phyloP scores from a whole-genome alignment of 1,140 invertebrate species.

The Papilio xuthus region DNA sequence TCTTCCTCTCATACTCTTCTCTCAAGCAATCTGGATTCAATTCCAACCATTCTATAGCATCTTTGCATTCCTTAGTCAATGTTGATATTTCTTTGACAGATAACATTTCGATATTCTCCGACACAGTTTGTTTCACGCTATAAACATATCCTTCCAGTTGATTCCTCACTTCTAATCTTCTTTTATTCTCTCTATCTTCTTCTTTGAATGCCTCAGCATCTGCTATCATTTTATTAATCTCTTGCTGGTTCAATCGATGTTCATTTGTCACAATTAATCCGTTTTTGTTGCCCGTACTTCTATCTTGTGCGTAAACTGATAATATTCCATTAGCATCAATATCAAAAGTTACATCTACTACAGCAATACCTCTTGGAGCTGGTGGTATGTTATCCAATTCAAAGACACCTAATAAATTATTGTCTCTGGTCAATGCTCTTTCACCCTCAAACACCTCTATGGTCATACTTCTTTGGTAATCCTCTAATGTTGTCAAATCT shows the following conservation, averaged over 20 bases:
- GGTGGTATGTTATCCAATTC: conserved; percentile 63
- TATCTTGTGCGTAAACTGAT: conserved; percentile 81
- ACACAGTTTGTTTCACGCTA: conserved; percentile 83
- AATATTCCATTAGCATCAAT: conserved; percentile 64
- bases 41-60: conserved; percentile 84
- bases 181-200: conserved; percentile 80
- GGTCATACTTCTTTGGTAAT: conserved; percentile 65
- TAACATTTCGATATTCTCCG: conserved; percentile 71
- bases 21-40: conserved; percentile 83
- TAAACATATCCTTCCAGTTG: conserved; percentile 88
- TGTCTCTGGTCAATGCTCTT: conserved; percentile 61
- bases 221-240: conserved; percentile 82
- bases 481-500: conserved; percentile 67
- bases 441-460: conserved; percentile 73
- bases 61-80: conserved; percentile 80
- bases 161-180: conserved; percentile 85
- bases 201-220: conserved; percentile 83
- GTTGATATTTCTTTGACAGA: conserved; percentile 67
- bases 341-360: conserved; percentile 66
- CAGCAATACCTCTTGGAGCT: conserved; percentile 60
- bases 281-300: conserved; percentile 71
- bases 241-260: conserved; percentile 68
- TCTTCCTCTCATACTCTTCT: conserved; percentile 83
- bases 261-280: conserved; percentile 80
- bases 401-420: conserved; percentile 64